Evolutionary conservation across 1,140 invertebrate genomes (phyloP).

Genomic region (Asobara japonica): DNA sequence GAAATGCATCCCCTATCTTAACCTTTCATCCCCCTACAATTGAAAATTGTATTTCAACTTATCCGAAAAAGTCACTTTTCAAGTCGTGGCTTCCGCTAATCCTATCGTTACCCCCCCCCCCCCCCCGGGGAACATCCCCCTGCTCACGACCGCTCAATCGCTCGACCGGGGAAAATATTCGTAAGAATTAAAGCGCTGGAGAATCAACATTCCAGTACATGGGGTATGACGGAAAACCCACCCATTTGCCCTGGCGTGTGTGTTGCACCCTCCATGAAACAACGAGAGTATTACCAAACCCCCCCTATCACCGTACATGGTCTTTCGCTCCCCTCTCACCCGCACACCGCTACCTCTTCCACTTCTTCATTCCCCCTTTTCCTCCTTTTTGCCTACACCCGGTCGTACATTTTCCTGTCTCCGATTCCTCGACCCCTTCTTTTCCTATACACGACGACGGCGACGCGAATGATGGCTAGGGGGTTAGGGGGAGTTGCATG

Average conservation of each 20-base stretch:
- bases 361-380: conserved; percentile 9
- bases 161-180: conserved; percentile 61
- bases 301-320: conserved; percentile 37
- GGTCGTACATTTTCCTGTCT: conserved; percentile 44
- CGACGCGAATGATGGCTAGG: conserved; percentile 3
- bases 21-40: too few relatives aligned
- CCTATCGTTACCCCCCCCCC: neutral
- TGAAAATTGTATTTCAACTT: too few relatives aligned
- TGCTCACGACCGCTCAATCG: conserved; percentile 33
- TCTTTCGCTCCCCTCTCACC: conserved; percentile 9
- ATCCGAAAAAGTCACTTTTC: too few relatives aligned
- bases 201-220: conserved; percentile 65
- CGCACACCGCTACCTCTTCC: neutral
- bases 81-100: too few relatives aligned
- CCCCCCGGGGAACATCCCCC: neutral
- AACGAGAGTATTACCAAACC: conserved; percentile 61
- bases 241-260: conserved; percentile 37
- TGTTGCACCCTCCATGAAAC: conserved; percentile 62
- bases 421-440: conserved; percentile 51
- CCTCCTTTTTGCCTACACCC: conserved; percentile 18
- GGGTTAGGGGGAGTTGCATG: conserved; percentile 30
- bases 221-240: conserved; percentile 33
- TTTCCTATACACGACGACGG: conserved; percentile 48
- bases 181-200: conserved; percentile 66
- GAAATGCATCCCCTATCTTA: too few relatives aligned